Evolutionary conservation across 2,113 vertebrate genomes (phyloP).

Genomic region (Neofelis nebulosa): DNA sequence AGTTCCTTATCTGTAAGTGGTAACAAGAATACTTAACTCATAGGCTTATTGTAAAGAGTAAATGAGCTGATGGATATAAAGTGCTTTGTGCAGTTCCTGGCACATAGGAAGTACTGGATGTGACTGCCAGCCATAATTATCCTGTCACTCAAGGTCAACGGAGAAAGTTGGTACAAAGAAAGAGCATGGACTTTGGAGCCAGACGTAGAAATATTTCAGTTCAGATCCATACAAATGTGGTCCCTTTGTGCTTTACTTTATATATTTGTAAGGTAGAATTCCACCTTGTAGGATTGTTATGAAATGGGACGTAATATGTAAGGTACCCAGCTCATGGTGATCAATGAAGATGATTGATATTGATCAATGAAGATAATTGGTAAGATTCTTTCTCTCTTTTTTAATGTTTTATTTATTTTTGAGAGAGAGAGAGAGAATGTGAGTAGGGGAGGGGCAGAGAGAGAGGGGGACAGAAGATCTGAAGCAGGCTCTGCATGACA

Average conservation of each 20-base stretch:
- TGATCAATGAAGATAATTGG: background rate
- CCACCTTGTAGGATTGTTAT: background rate
- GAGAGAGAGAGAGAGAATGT: too few relatives aligned
- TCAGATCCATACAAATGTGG: background rate
- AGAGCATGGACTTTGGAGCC: background rate
- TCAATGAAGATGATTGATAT: background rate
- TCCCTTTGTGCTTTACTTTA: background rate
- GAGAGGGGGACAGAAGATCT: too few relatives aligned
- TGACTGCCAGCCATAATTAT: background rate
- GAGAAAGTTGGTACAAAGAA: background rate
- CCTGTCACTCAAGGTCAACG: background rate
- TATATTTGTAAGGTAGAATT: background rate
- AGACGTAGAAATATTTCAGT: background rate
- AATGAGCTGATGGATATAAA: background rate
- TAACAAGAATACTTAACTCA: background rate
- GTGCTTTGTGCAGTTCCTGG: background rate
- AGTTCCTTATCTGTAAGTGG: background rate
- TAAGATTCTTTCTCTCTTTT: background rate
- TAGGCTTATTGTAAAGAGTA: background rate
- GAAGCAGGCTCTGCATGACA: too few relatives aligned
- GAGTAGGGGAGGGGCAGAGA: too few relatives aligned
- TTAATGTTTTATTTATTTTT: too few relatives aligned
- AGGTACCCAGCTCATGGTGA: background rate
- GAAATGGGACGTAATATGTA: background rate
- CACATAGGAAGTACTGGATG: background rate